Base-by-base conservation (phyloP, 2,797 vertebrate genomes). In the Pogonophryne albipinna region DNA sequence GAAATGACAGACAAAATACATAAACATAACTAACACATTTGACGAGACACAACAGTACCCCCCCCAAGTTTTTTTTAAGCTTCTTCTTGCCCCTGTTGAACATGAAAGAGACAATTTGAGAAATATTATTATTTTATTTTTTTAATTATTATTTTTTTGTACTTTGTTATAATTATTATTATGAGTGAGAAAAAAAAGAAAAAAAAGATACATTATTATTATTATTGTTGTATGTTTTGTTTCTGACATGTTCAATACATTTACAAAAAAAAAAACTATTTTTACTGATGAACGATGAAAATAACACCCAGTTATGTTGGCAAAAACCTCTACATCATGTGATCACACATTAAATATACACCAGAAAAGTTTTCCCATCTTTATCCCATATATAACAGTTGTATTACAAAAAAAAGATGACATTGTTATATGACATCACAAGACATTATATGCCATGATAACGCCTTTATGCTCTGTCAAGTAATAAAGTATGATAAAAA, bases 401-500 rank as follows among this genome's bases (percentile, higher is more conserved):
- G 20, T 27, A 38, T 47, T 74, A 6, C 55, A 38, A 45, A 9
- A 15, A 42, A 53, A 4, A 12, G 27, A 64, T 50, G 31, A 10
- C 42, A 47, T 42, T 12, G 5, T 70, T 47, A 61, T 12, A 41
- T 58, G n/a, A 15, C 16, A 58, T 56, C 14, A 41, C 12, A 59
- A 15, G n/a, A 27, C 8, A 5, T 4, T 31, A 41, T n/a, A 61
- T 41, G 34, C 7, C n/a, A 38, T 38, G 8, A 38, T 6, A 10
- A 4, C n/a, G 12, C 51, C 45, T 46, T 67, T 34, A 34, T 68
- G 34, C 17, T 44, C 1, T 23, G n/a, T 47, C 53, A 31, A 60
- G 5, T 56, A 13, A 78, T 60, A 13, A 66, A 60, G 31, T 41
- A 41, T 62, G 27, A 67, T 42, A 73, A 53, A 44, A 66, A 52